Base-by-base conservation (phyloP, 2,797 vertebrate species). In the Xerus rutilus region DNA sequence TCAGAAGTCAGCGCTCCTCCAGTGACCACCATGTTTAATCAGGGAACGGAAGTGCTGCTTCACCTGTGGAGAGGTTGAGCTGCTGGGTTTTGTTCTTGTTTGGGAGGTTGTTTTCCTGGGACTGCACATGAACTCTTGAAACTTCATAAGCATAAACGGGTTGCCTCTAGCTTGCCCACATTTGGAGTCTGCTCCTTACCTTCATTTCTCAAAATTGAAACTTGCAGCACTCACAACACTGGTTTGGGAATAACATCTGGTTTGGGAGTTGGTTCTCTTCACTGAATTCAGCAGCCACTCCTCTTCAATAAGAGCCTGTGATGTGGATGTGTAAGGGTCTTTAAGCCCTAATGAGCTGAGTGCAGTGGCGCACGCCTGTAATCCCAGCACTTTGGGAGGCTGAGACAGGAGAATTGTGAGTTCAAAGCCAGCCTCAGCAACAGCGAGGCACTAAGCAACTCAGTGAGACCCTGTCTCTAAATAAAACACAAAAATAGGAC, bases 181-280 rank as follows among this genome's bases (percentile, higher is more conserved):
- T 64, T 49, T 92, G 79, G 43, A 59, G 13, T 62, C 81, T 65
- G 59, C 82, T 78, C 84, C 86, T 67, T 78, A 72, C 62, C 70
- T 65, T 84, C 30, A 20, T 52, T 88, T 87, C 59, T 96, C 62
- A 62, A 83, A 91, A 18, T 15, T n/a, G 65, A 91, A 81, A 84
- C 54, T 54, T 25, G 5, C 32, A 39, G 59, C 77, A 45, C 28
- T 84, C 35, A 0, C 5, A 30, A 7, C 2, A 3, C 35, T 77
- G 45, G 17, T 54, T 23, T 64, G 13, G 20, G 39, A 85, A 3
- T 73, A 49, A 13, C 49, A 49, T 2, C 43, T 77, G 49, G 13
- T 54, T 21, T 65, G 14, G 18, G 47, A 82, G 59, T 74, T 52
- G 25, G 0, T 76, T 74, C 47, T 21, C 3, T 1, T 82, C 81